Conservation (phyloP, 2,888 invertebrate species). For the Caenorhabditis wallacei region DNA sequence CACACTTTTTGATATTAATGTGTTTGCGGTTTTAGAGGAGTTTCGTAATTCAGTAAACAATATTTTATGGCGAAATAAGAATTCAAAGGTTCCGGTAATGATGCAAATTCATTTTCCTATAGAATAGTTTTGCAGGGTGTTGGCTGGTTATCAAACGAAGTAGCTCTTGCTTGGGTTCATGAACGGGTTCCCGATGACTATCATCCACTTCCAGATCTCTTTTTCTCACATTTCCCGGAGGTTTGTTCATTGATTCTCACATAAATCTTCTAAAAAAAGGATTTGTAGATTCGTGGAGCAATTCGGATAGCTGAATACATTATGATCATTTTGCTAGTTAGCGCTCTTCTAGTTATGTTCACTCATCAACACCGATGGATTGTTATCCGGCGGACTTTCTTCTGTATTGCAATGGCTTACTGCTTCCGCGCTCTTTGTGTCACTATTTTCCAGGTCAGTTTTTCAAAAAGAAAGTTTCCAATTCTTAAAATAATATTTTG, state of each 20-base stretch:
- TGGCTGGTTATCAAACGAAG: constrained; percentile 78
- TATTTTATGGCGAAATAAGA: no score
- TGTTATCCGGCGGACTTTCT: constrained; percentile 73
- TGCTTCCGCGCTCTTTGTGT: constrained; percentile 80
- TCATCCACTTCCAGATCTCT: constrained; percentile 80
- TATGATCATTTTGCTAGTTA: constrained; percentile 76
- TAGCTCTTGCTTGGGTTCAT: constrained; percentile 81
- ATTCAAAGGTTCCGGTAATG: background rate
- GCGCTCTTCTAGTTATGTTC: constrained; percentile 74
- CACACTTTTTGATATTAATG: constrained; percentile 8
- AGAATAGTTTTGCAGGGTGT: constrained; percentile 69
- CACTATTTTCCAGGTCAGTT: constrained; percentile 77
- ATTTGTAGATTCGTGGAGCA: constrained; percentile 70
- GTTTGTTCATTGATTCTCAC: constrained; percentile 12
- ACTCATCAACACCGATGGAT: constrained; percentile 78
- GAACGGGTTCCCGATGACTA: constrained; percentile 79
- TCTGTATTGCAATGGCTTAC: constrained; percentile 78
- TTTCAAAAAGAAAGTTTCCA: background rate
- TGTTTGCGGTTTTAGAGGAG: background rate
- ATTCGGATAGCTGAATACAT: constrained; percentile 79
- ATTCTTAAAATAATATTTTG: constrained; percentile 2
- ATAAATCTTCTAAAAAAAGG: no score
- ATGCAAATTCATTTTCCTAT: no score
- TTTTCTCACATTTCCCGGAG: constrained; percentile 80
- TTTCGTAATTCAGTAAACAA: constrained; percentile 4